A percentile compares a stretch with the other conserved stretches of the same genome.
These are phyloP conservation scores for Subanguina moxae DNA, from an alignment of 1,140 invertebrate species.

Conservation along the genomic window DNA sequence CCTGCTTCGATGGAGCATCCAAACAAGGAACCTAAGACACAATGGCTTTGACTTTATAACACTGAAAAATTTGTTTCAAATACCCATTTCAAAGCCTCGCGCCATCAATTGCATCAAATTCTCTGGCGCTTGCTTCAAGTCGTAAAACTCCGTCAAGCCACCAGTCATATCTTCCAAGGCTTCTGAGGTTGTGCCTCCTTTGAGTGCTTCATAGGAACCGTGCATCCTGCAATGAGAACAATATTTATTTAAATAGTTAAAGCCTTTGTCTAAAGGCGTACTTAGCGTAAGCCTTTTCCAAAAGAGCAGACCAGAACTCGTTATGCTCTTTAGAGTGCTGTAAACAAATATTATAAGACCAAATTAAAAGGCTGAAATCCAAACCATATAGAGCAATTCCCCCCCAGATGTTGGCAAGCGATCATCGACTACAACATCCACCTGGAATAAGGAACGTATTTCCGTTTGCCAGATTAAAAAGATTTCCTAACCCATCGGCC, in stretches of 20 bases:
- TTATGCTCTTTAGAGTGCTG: constrained; percentile 71
- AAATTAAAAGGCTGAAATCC: no score
- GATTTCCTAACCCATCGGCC: constrained; percentile 67
- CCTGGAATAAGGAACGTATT: no score
- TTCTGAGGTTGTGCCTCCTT: constrained; percentile 92
- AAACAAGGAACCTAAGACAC: constrained; percentile 53
- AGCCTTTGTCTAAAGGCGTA: constrained; percentile 63
- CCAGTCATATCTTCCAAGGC: constrained; percentile 93
- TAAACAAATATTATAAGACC: no score
- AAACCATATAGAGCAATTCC: no score
- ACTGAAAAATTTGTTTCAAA: no score
- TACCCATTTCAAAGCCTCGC: constrained; percentile 57
- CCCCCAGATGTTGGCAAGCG: constrained; percentile 70
- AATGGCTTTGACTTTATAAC: no score
- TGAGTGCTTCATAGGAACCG: constrained; percentile 93
- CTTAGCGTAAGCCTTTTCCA: constrained; percentile 83
- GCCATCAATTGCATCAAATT: constrained; percentile 67
- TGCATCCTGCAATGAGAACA: constrained; percentile 68
- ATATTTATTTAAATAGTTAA: not conserved
- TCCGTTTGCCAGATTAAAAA: no score
- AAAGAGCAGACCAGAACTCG: constrained; percentile 77
- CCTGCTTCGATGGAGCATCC: constrained; percentile 85
- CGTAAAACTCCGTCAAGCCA: constrained; percentile 90
- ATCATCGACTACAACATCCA: constrained; percentile 74
- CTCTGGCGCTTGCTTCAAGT: constrained; percentile 70